These are phyloP conservation scores for Acronicta leporina DNA, from an alignment of 2,888 invertebrate species.

Conservation along the genomic window DNA sequence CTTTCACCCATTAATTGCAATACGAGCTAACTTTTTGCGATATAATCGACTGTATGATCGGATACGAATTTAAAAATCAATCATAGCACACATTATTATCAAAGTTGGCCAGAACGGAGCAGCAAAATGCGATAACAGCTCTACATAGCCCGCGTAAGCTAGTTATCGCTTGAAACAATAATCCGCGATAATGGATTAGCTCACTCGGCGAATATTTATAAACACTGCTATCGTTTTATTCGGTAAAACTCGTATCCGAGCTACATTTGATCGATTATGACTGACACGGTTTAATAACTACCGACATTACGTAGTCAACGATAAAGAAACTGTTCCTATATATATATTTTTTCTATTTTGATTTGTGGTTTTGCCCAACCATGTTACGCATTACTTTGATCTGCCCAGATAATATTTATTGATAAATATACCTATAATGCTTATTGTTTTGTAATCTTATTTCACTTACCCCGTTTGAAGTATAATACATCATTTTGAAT, in stretches of 20 bases:
- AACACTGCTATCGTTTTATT: constrained; percentile 80
- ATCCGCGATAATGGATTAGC: constrained; percentile 88
- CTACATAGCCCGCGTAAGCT: constrained; percentile 71
- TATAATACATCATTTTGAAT: constrained; percentile 40
- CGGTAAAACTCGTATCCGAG: constrained; percentile 72
- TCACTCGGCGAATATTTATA: constrained; percentile 81
- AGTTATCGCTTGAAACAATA: constrained; percentile 83
- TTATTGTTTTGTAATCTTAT: constrained; percentile 35
- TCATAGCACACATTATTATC: constrained; percentile 64
- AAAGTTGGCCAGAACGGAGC: constrained; percentile 52
- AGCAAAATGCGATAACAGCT: constrained; percentile 61
- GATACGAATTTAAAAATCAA: constrained; percentile 65
- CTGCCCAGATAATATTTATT: constrained; percentile 21
- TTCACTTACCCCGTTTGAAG: constrained; percentile 49
- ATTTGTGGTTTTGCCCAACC: constrained; percentile 34
- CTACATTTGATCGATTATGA: constrained; percentile 68
- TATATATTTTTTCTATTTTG: constrained; percentile 36
- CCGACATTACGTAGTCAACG: constrained; percentile 42
- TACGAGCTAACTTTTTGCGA: constrained; percentile 43
- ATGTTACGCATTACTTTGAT: constrained; percentile 28
- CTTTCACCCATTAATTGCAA: constrained; percentile 56
- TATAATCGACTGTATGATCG: constrained; percentile 55
- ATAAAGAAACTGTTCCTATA: constrained; percentile 33
- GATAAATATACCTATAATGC: constrained; percentile 29
- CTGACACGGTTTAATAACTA: constrained; percentile 63